A percentile compares a stretch with the other conserved stretches of the same genome.
phyloP scores from a whole-genome alignment of 2,113 vertebrate species.

The Eubucco bourcierii region DNA sequence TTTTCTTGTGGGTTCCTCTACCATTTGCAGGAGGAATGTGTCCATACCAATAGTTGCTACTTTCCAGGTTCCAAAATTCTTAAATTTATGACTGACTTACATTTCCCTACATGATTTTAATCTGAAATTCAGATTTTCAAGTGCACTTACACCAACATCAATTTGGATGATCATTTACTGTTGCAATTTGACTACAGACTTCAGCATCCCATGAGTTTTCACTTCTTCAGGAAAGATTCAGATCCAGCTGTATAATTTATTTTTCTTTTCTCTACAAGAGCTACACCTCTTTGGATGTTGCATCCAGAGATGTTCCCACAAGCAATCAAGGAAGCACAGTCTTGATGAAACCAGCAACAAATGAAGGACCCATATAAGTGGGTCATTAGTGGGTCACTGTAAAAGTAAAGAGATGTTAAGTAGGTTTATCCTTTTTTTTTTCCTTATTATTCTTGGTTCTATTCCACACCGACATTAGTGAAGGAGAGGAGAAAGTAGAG shows the following conservation, averaged over 20 bases:
- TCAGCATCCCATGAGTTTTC: neutral
- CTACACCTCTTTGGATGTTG: neutral
- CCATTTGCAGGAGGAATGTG: too few relatives aligned
- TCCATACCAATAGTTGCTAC: neutral
- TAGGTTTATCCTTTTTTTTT: neutral
- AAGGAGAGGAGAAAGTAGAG: neutral
- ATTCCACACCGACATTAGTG: neutral
- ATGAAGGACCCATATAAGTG: neutral
- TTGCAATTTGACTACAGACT: neutral
- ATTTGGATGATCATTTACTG: neutral
- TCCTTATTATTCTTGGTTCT: neutral
- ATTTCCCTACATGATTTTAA: neutral
- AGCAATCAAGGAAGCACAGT: neutral
- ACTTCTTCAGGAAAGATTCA: neutral
- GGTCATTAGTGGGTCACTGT: neutral
- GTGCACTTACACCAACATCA: neutral
- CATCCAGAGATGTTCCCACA: neutral
- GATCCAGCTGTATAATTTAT: neutral
- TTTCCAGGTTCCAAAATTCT: neutral
- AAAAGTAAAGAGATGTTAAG: neutral
- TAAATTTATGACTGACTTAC: neutral
- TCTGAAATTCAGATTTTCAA: neutral
- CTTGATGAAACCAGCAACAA: neutral
- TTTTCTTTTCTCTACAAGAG: neutral
- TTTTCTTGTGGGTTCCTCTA: too few relatives aligned